These are phyloP conservation scores for Raja brachyura DNA, from an alignment of 2,113 vertebrate species.

Conservation along the genomic window DNA sequence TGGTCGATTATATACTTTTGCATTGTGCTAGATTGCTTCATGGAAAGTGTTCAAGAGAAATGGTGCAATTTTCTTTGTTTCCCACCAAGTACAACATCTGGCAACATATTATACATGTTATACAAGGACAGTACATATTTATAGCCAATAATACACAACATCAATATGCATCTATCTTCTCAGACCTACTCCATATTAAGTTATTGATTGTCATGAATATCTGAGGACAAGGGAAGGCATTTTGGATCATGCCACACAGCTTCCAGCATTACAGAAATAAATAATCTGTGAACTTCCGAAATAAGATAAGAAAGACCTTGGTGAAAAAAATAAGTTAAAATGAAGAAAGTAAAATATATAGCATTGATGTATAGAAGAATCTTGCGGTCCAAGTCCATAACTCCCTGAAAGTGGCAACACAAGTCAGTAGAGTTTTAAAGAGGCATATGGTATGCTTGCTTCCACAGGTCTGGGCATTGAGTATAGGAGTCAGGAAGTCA, in stretches of 20 bases:
- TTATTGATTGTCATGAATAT: neutral
- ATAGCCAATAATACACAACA: neutral
- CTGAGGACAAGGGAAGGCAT: neutral
- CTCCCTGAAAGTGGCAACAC: too few species aligned
- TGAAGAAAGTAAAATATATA: neutral
- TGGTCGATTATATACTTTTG: slow-evolving; percentile 18
- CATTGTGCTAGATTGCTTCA: neutral
- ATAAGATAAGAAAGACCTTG: neutral
- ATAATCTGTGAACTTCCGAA: neutral
- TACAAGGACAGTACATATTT: slow-evolving; percentile 7
- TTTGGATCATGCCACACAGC: neutral
- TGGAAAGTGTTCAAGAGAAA: slow-evolving; percentile 23
- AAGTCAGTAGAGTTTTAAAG: too few species aligned
- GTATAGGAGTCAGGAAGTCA: too few species aligned
- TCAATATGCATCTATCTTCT: neutral
- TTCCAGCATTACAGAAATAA: neutral
- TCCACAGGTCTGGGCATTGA: too few species aligned
- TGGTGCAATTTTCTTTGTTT: slow-evolving; percentile 3
- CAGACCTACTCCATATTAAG: neutral
- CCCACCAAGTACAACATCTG: neutral
- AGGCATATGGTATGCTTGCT: too few species aligned
- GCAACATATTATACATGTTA: neutral
- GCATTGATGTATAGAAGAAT: too few species aligned
- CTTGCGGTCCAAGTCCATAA: too few species aligned
- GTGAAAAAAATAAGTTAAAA: neutral